Evolutionary conservation across 2,797 vertebrate genomes (phyloP), one percentile per base, ranked within the genome.

Genomic region (Takifugu ocellatus): DNA sequence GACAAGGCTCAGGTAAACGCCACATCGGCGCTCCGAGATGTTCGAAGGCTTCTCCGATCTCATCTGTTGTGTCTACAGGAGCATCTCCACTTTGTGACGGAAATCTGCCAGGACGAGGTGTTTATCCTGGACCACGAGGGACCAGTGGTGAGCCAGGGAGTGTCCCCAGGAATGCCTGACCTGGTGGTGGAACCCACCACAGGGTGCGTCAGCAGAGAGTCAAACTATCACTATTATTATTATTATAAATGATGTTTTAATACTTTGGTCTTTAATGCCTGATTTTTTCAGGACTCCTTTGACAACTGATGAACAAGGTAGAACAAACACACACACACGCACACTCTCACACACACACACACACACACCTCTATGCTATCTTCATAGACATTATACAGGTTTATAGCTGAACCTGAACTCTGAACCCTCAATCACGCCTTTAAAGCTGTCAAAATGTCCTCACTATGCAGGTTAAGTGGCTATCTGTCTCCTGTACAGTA

Each of bases 61-160:
- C 31, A 10, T 33, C 9, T 21, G 53, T 31, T 68, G 29, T 51
- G 15, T 26, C 11, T 65, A 58, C 63, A 99, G 97, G 97, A 99
- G 92, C 97, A 98, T 79, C 93, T 98, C 65, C 97, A 98, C 91
- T 98, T 96, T 81, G 96, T 98, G 81, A 98, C 96, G 0, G 96
- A 99, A 85, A 95, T 99, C 81, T 98, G 96, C 70, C 96, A 97
- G 76, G 96, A 98, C 1, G 97, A 99, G 81, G 93, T 98, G 70
- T 98, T 97, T 68, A 98, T 99, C 86, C 86, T 99, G 87, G 96
- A 98, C 79, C 95, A 95, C 26, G 94, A 97, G 81, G 89, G 79
- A 6, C 87, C 79, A 0, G 17, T 53, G 56, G 56, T 78, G 75
- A 88, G 81, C 16, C 93, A 93, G 82, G 88, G 49, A 1, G 25